Evolutionary conservation across 2,797 vertebrate genomes (phyloP).

Genomic region (Darevskia mixta): DNA sequence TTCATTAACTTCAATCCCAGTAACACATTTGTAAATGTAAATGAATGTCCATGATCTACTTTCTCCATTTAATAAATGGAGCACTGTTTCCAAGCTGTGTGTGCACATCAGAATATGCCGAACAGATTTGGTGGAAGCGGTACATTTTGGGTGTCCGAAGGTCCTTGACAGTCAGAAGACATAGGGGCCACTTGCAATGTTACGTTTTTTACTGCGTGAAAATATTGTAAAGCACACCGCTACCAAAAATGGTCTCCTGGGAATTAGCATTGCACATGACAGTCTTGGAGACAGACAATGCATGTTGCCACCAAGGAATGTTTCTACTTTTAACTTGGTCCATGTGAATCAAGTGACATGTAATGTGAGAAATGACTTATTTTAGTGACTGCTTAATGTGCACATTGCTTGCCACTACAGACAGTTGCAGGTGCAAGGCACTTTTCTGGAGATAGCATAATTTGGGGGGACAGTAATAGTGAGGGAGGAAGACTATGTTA

Average conservation of each 20-base stretch:
- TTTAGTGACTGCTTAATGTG: neutral
- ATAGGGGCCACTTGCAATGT: neutral
- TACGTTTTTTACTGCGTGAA: neutral
- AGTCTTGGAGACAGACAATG: neutral
- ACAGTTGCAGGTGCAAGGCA: neutral
- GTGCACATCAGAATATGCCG: neutral
- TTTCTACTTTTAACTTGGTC: neutral
- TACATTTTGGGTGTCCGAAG: neutral
- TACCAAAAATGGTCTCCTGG: neutral
- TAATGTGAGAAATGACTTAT: neutral
- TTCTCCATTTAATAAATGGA: neutral
- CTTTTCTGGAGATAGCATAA: neutral
- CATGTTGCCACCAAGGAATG: neutral
- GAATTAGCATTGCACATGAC: neutral
- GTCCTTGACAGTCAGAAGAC: neutral
- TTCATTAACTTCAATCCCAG: neutral
- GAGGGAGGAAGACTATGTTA: neutral
- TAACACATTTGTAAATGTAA: slow-evolving; percentile 4
- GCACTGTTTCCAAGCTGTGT: neutral
- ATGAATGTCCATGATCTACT: neutral
- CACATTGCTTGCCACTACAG: neutral
- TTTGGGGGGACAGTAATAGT: neutral
- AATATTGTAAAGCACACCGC: neutral
- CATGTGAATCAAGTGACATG: neutral
- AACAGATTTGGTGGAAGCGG: neutral